Evolutionary conservation across 2,113 vertebrate genomes (phyloP).

Genomic region (Enhydra lutris): DNA sequence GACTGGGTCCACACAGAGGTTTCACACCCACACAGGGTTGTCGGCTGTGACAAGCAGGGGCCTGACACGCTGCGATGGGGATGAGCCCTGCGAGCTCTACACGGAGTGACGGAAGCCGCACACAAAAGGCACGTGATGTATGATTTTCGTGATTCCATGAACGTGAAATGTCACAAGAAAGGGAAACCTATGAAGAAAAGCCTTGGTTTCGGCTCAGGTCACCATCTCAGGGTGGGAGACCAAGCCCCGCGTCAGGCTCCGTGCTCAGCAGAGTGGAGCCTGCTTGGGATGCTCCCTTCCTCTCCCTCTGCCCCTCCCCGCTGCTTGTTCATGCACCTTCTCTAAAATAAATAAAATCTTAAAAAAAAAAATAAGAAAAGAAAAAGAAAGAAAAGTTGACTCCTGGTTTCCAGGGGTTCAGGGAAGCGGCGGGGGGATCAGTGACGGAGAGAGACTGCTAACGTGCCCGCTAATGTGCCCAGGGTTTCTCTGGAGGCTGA

Average conservation of each 20-base stretch:
- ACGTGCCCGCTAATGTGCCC: not conserved
- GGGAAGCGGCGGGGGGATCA: too few species aligned
- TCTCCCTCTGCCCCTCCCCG: not conserved
- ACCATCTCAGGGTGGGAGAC: not conserved
- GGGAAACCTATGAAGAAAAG: not conserved
- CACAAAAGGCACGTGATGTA: not conserved
- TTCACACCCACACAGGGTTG: not conserved
- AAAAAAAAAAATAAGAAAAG: not conserved
- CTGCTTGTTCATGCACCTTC: not conserved
- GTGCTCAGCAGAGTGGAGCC: not conserved
- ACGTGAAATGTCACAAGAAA: not conserved
- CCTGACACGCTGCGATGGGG: not conserved
- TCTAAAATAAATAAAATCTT: not conserved
- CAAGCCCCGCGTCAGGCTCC: not conserved
- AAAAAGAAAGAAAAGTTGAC: not conserved
- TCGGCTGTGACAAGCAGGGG: too few species aligned
- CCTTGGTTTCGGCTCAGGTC: not conserved
- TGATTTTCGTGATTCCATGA: not conserved
- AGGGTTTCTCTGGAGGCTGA: not conserved
- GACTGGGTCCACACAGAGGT: not conserved
- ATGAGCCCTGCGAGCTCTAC: rapidly evolving
- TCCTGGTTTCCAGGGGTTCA: not conserved
- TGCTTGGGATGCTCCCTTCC: not conserved
- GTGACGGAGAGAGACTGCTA: not conserved
- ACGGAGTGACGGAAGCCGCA: not conserved